phyloP scores from a whole-genome alignment of 1,140 invertebrate species.

The Tetramorium simillimum region DNA sequence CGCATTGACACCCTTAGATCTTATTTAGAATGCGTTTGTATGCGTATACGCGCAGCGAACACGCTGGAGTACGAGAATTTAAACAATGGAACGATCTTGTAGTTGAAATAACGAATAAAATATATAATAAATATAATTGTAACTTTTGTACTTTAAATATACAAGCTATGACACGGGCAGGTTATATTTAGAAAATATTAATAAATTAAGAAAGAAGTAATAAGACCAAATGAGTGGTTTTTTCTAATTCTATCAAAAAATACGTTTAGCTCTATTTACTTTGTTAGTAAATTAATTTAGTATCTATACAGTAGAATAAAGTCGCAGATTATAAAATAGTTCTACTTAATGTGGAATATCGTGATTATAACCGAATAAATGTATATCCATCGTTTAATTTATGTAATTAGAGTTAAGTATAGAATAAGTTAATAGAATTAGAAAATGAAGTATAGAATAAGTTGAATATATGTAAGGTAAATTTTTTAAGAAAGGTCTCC shows the following conservation, averaged over 20 bases:
- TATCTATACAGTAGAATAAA: background rate
- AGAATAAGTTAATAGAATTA: no score
- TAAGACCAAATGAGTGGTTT: background rate
- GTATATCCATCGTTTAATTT: no score
- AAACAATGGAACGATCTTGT: background rate
- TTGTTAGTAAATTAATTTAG: background rate
- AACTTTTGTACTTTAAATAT: background rate
- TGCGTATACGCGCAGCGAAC: background rate
- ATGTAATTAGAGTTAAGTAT: no score
- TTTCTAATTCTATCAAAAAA: background rate
- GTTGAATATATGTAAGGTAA: no score
- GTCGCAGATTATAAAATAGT: no score
- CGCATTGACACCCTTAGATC: constrained; percentile 74
- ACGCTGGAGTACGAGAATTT: background rate
- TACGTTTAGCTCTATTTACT: background rate
- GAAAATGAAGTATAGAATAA: no score
- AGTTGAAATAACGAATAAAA: background rate
- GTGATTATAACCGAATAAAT: no score
- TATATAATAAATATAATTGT: background rate
- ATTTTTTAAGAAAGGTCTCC: no score
- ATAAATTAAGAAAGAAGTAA: background rate
- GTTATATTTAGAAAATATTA: background rate
- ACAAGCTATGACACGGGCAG: background rate
- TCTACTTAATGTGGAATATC: no score
- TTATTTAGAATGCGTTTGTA: constrained; percentile 53